Base-by-base conservation (phyloP, 2,113 vertebrate genomes). In the Erythrocercus mccallii region DNA sequence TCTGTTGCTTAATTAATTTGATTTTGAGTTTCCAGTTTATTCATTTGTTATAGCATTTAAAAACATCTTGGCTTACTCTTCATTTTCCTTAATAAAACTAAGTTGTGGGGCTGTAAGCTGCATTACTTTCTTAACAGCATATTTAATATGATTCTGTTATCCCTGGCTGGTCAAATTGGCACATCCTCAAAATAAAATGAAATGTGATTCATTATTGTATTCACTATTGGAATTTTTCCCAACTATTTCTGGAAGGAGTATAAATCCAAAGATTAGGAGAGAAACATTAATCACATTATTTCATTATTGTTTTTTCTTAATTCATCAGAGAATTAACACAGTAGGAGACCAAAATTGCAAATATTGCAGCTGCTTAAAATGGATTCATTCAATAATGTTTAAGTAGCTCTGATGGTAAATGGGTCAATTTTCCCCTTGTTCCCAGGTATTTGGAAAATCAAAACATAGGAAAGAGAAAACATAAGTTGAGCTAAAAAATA, bases 261-360 rank as follows among this genome's bases (percentile, higher is more conserved):
- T 54, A 71, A 54, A 10, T 71, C 58, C 50, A 76, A 61, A 88
- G 37, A 82, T 81, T 28, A 48, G 19, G 33, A 85, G 17, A 60
- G 68, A 81, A 65, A 20, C 30, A 51, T 57, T 35, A 61, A 53
- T 62, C 9, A 40, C 12, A 1, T 93, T 85, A 66, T 57, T 88
- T 79, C 12, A 64, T 94, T 95, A 47, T 79, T 92, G 13, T 3
- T 90, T 91, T 89, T 95, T 87, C 28, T 93, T 89, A 84, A 66
- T 62, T 57, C 64, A 71, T 87, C 35, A 65, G 62, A 82, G 62
- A 78, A 48, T 86, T 91, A 86, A 51, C 58, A 69, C 51, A 62
- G n/a, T 56, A 37, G 57, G 65, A 88, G 27, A 31, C 35, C 37
- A 81, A 47, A 89, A 45, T 3, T 89, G 45, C 57, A 96, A 79